Evolutionary conservation across 2,113 vertebrate genomes (phyloP).

Genomic region (Callospermophilus lateralis): DNA sequence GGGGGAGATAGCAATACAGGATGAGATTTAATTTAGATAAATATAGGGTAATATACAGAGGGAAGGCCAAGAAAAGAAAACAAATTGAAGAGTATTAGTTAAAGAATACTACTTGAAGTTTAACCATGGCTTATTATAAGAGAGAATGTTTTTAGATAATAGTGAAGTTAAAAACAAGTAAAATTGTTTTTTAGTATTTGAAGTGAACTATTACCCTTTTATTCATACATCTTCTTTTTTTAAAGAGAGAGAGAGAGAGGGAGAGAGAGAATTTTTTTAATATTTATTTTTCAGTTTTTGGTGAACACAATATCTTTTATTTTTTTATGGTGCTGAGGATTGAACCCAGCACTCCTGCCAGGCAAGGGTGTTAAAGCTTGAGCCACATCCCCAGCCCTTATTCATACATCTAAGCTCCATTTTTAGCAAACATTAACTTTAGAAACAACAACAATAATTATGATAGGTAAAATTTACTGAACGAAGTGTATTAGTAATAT

Average conservation of each 20-base stretch:
- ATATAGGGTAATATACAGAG: constrained; percentile 9
- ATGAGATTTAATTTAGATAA: constrained; percentile 76
- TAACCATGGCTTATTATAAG: not conserved
- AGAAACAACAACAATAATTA: not conserved
- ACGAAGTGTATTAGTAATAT: not conserved
- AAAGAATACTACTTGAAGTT: not conserved
- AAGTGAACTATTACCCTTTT: not conserved
- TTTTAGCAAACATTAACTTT: not conserved
- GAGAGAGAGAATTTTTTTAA: no score
- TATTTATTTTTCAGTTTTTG: no score
- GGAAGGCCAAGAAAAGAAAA: not conserved
- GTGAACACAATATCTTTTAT: no score
- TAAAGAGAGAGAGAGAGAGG: no score
- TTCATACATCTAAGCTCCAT: not conserved
- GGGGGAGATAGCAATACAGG: not conserved
- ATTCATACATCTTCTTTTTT: not conserved
- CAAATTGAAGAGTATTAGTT: not conserved
- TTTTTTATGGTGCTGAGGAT: no score
- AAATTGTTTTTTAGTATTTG: not conserved
- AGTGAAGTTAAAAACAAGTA: not conserved
- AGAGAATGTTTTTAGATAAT: not conserved
- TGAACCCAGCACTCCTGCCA: no score
- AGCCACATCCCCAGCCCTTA: no score
- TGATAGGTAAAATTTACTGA: not conserved
- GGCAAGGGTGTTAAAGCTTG: no score